Percentiles rank a stretch among this genome's conserved stretches.
Evolutionary conservation across 2,113 vertebrate species (phyloP).

Genomic region (Brachyhypopomus occidentalis): DNA sequence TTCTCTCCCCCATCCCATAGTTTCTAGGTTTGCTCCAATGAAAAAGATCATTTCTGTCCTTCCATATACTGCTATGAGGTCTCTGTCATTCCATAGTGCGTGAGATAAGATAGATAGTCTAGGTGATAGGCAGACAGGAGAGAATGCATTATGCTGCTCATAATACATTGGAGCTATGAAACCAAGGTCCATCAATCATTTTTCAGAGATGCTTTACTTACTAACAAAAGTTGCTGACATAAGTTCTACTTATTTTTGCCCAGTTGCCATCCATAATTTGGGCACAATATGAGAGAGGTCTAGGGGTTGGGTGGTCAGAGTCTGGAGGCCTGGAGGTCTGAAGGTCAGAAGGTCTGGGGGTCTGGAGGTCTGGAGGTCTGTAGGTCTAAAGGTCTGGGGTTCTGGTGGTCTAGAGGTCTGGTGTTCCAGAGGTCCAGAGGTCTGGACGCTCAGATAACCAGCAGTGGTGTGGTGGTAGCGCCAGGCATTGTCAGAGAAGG

Average conservation of each 20-base stretch:
- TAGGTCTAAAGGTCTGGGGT: too few species aligned
- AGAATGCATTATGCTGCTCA: constrained; percentile 41
- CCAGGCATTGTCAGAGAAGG: too few species aligned
- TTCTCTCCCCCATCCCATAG: constrained; percentile 41
- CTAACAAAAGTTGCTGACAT: not conserved
- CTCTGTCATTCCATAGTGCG: constrained; percentile 42
- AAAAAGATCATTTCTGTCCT: constrained; percentile 56
- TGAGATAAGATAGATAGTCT: constrained; percentile 35
- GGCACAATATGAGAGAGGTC: not conserved
- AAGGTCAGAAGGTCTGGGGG: too few species aligned
- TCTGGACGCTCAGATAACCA: too few species aligned
- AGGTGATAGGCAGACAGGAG: constrained; percentile 54
- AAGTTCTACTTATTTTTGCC: constrained; percentile 6
- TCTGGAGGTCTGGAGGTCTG: too few species aligned
- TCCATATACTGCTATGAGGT: constrained; percentile 38
- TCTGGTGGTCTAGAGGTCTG: too few species aligned
- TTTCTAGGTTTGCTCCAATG: constrained; percentile 52
- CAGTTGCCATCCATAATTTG: too few species aligned
- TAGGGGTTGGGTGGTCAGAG: not conserved
- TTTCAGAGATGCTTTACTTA: constrained; percentile 10
- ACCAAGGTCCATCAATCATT: constrained; percentile 48
- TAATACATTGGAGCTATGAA: constrained; percentile 32
- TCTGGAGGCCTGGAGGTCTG: too few species aligned
- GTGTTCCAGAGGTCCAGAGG: too few species aligned
- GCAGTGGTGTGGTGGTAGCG: too few species aligned